These are phyloP conservation scores for Dipodomys stephensi DNA, from an alignment of 2,113 vertebrate genomes.

Conservation along the genomic window DNA sequence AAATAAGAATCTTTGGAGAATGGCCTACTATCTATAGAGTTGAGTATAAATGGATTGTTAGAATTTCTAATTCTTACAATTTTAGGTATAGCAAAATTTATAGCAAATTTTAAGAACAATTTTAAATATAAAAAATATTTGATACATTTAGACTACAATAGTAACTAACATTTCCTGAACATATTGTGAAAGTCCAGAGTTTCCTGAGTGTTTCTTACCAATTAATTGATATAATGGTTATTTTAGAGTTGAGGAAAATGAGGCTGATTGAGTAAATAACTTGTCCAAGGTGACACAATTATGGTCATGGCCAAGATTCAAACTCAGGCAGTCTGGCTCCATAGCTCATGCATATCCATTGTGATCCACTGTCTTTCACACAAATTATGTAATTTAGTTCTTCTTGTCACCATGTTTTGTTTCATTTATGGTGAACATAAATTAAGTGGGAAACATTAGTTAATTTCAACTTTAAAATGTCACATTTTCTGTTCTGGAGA, in stretches of 20 bases:
- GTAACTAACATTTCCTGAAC: background rate
- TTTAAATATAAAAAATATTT: conserved; percentile 33
- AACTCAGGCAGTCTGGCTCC: background rate
- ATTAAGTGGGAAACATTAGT: conserved; percentile 23
- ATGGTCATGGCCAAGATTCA: background rate
- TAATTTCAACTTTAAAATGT: background rate
- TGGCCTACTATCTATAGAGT: background rate
- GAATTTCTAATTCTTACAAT: conserved; percentile 23
- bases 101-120: background rate
- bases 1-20: conserved; percentile 32
- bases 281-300: background rate
- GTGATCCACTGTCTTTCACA: background rate
- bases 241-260: background rate
- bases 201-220: background rate
- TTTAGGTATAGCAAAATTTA: conserved; percentile 11
- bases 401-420: background rate
- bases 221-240: background rate
- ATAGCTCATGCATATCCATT: background rate
- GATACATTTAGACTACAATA: conserved; percentile 38
- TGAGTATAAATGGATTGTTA: background rate
- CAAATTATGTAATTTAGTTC: background rate
- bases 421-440: background rate
- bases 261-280: background rate
- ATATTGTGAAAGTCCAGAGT: too few species aligned
- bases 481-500: background rate